Conservation (phyloP, 1,140 invertebrate genomes). For the Drosophila setifemur region DNA sequence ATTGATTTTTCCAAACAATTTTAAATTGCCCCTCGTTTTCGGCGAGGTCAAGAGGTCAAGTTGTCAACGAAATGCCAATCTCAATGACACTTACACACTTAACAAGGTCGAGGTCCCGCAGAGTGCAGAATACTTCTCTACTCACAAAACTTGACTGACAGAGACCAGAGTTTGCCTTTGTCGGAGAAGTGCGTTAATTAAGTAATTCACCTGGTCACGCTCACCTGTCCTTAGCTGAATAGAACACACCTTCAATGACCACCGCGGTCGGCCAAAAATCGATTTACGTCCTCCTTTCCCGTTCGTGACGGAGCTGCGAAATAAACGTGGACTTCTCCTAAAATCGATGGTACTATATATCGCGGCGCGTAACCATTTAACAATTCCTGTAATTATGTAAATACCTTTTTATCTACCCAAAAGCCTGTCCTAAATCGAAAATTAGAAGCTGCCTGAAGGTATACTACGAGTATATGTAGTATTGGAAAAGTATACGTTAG, state of each 20-base stretch:
- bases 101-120: conserved; percentile 45
- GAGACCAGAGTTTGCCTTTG: conserved; percentile 16
- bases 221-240: conserved; percentile 29
- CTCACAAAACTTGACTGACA: conserved; percentile 13
- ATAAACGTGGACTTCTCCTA: conserved; percentile 3
- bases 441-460: no score
- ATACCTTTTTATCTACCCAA: neutral
- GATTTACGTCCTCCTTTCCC: conserved; percentile 29
- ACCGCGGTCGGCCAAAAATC: conserved; percentile 37
- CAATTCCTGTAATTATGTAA: conserved; percentile 16
- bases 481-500: no score
- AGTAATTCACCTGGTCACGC: conserved; percentile 65
- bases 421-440: no score
- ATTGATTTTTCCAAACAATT: conserved; percentile 32
- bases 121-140: conserved; percentile 7
- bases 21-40: neutral
- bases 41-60: conserved; percentile 55
- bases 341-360: conserved; percentile 46
- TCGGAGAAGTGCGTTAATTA: conserved; percentile 64
- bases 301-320: conserved; percentile 18
- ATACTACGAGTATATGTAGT: no score
- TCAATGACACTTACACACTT: conserved; percentile 19
- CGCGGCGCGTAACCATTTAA: conserved; percentile 23
- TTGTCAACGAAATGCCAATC: conserved; percentile 31
- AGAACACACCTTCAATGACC: conserved; percentile 38